Conservation (phyloP, 2,888 invertebrate genomes). For the Linnaemya tessellans region DNA sequence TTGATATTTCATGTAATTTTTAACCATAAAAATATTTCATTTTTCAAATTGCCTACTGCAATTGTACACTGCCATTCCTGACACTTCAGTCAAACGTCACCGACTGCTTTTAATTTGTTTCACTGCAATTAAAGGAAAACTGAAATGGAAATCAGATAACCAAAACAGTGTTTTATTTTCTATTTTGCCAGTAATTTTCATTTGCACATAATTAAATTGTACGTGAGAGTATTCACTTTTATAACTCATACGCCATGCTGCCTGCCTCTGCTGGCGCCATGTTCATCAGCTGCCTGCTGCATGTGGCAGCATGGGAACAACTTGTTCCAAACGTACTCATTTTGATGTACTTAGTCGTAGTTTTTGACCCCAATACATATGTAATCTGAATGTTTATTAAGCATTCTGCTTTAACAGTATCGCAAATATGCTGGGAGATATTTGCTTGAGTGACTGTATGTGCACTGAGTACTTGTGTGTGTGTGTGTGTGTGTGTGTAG, state of each 20-base stretch:
- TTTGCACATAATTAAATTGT: conserved; percentile 59
- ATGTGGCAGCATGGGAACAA: not conserved
- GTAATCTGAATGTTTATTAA: conserved; percentile 58
- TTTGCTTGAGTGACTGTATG: not conserved
- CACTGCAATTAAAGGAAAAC: conserved; percentile 33
- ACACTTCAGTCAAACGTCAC: conserved; percentile 46
- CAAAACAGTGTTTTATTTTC: not conserved
- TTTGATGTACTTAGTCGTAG: conserved; percentile 7
- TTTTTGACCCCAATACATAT: conserved; percentile 69
- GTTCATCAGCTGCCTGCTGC: conserved; percentile 6
- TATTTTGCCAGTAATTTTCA: conserved; percentile 18
- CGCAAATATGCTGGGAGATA: conserved; percentile 24
- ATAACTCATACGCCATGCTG: not conserved
- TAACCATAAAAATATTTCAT: not conserved
- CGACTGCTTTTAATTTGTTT: conserved; percentile 27
- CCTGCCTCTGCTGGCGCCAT: not conserved
- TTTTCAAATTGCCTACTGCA: not conserved
- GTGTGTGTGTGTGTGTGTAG: not conserved
- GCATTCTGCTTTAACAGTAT: conserved; percentile 18
- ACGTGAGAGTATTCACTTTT: conserved; percentile 19
- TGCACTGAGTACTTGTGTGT: not conserved
- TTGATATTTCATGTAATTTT: not conserved
- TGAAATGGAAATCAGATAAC: conserved; percentile 23
- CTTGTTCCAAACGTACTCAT: conserved; percentile 16
- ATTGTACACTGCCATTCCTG: conserved; percentile 5